phyloP scores from a whole-genome alignment of 2,888 invertebrate species.

The Scaeva pyrastri region DNA sequence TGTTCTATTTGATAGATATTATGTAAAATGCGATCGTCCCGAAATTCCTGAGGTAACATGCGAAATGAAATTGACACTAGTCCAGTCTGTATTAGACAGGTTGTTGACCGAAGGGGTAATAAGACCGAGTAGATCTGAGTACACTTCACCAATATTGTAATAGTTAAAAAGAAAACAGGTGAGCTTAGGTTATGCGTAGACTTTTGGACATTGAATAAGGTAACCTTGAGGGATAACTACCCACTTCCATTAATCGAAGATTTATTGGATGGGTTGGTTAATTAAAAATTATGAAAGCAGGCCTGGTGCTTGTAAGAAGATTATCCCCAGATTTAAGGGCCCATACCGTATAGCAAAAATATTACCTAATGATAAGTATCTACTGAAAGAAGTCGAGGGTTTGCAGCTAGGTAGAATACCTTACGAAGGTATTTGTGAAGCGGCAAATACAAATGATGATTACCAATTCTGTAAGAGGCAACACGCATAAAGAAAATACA shows the following conservation, averaged over 20 bases:
- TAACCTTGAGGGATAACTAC: conserved; percentile 59
- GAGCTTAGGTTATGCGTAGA: conserved; percentile 43
- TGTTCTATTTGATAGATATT: conserved; percentile 43
- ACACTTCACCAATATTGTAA: background rate
- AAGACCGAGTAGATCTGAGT: background rate
- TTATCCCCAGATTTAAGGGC: conserved; percentile 75
- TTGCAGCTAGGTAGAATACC: conserved; percentile 44
- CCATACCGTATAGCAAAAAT: conserved; percentile 47
- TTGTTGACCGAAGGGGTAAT: background rate
- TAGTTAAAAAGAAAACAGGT: background rate
- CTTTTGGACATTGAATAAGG: conserved; percentile 61
- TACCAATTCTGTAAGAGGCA: too few species aligned
- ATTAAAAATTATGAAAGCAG: conserved; percentile 75
- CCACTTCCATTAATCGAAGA: conserved; percentile 67
- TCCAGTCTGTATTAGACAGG: background rate
- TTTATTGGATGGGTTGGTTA: conserved; percentile 30
- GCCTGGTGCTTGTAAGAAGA: conserved; percentile 76
- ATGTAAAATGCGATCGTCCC: conserved; percentile 51
- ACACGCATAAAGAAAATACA: too few species aligned
- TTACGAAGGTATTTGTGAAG: background rate
- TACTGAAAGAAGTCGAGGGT: conserved; percentile 46
- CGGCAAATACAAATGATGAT: background rate
- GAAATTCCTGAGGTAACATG: conserved; percentile 52
- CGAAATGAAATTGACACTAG: conserved; percentile 56
- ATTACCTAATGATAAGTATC: conserved; percentile 48